Conservation (phyloP, 2,113 vertebrate genomes). For the Oostethus manadensis region DNA sequence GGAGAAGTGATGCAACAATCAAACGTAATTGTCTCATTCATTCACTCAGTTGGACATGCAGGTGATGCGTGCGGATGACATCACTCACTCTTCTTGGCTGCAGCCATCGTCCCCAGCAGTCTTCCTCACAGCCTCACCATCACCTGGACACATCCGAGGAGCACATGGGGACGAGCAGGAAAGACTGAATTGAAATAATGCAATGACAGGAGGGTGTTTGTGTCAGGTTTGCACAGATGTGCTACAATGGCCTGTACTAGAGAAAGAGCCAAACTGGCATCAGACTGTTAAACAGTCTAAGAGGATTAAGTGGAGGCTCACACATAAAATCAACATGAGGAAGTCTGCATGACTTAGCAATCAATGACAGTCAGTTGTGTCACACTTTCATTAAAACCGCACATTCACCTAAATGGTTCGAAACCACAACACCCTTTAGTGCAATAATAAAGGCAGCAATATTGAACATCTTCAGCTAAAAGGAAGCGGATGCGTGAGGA, state of each 20-base stretch:
- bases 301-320: conserved; percentile 48
- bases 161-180: neutral
- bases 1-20: neutral
- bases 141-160: conserved; percentile 34
- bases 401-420: too few relatives aligned
- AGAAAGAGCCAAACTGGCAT: conserved; percentile 48
- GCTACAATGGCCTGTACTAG: conserved; percentile 15
- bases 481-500: too few relatives aligned
- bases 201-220: conserved; percentile 11
- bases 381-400: too few relatives aligned
- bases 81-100: conserved; percentile 70
- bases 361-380: too few relatives aligned
- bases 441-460: too few relatives aligned
- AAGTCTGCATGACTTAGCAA: too few relatives aligned
- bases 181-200: conserved; percentile 21
- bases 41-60: neutral
- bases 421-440: too few relatives aligned
- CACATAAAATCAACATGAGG: too few relatives aligned
- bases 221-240: conserved; percentile 27
- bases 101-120: conserved; percentile 56
- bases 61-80: neutral
- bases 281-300: conserved; percentile 51
- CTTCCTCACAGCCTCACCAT: conserved; percentile 60
- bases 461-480: too few relatives aligned
- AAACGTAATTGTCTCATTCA: neutral